A percentile compares a stretch with the other conserved stretches of the same genome.
These are phyloP conservation scores for Holothuria scabra DNA, from an alignment of 53 echinoderm and acorn worm species.

Conservation along the genomic window DNA sequence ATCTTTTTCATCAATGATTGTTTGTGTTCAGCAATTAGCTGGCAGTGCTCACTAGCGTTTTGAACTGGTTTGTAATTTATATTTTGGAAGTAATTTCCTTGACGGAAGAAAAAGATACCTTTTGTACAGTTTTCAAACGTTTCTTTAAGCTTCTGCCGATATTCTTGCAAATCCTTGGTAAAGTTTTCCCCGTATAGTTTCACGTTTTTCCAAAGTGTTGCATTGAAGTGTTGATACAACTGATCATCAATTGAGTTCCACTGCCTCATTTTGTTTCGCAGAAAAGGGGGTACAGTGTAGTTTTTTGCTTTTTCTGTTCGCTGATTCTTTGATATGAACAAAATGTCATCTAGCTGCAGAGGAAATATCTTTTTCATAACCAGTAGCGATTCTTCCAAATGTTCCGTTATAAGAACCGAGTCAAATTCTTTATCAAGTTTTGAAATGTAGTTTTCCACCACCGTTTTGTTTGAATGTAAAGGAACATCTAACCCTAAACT, in stretches of 20 bases:
- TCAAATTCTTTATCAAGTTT: slow-evolving; percentile 62
- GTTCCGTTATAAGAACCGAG: slow-evolving; percentile 76
- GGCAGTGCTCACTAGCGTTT: slow-evolving; percentile 60
- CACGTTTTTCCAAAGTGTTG: slow-evolving; percentile 73
- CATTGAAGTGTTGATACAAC: slow-evolving; percentile 73
- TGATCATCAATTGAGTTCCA: slow-evolving; percentile 73
- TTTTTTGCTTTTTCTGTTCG: slow-evolving; percentile 33
- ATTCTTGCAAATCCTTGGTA: slow-evolving; percentile 55
- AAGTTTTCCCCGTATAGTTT: slow-evolving; percentile 68
- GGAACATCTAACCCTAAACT: slow-evolving; percentile 75
- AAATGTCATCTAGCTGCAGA: slow-evolving; percentile 70
- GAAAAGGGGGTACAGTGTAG: slow-evolving; percentile 7
- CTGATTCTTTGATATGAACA: slow-evolving; percentile 75
- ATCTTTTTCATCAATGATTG: slow-evolving; percentile 51
- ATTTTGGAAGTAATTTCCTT: slow-evolving; percentile 59
- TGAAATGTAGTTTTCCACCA: slow-evolving; percentile 58
- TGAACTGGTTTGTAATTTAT: slow-evolving; percentile 37
- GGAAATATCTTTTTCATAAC: slow-evolving; percentile 64
- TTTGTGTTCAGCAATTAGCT: slow-evolving; percentile 60
- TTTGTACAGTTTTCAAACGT: slow-evolving; percentile 58
- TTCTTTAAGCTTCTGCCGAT: slow-evolving; percentile 54
- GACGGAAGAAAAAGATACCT: slow-evolving; percentile 41
- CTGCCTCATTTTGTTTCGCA: slow-evolving; percentile 59
- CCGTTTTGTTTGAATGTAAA: slow-evolving; percentile 58
- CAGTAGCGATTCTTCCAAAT: slow-evolving; percentile 78